Evolutionary conservation across 1,140 invertebrate genomes (phyloP).

Genomic region (Hycleus phaleratus): DNA sequence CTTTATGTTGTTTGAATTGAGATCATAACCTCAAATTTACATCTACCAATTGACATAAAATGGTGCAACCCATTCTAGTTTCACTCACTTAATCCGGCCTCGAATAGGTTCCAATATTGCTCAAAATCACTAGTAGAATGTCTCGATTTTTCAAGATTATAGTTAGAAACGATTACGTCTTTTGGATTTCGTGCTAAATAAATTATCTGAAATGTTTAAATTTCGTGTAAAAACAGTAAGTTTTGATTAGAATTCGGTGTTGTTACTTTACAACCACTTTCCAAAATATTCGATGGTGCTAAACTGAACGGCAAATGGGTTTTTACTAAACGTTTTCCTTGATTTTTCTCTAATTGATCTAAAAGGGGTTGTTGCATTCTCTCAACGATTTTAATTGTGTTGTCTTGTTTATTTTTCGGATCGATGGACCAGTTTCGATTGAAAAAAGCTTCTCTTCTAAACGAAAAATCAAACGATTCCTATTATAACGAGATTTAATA

Average conservation of each 20-base stretch:
- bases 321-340: slow-evolving; percentile 48
- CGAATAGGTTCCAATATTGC: slow-evolving; percentile 55
- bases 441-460: not conserved
- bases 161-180: slow-evolving; percentile 68
- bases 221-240: too few species aligned
- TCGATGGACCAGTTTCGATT: not conserved
- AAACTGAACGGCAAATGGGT: slow-evolving; percentile 62
- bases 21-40: slow-evolving; percentile 44
- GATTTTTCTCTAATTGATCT: not conserved
- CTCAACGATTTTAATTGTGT: too few species aligned
- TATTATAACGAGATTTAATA: not conserved
- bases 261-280: slow-evolving; percentile 50
- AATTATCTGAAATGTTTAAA: slow-evolving; percentile 48
- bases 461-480: too few species aligned
- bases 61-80: too few species aligned
- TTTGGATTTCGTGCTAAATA: slow-evolving; percentile 72
- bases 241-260: too few species aligned
- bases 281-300: slow-evolving; percentile 54
- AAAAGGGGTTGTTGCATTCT: not conserved
- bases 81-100: too few species aligned
- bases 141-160: slow-evolving; percentile 41
- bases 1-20: too few species aligned
- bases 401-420: not conserved
- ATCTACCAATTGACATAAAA: too few species aligned
- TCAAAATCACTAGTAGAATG: slow-evolving; percentile 49